A percentile compares a stretch with the other conserved stretches of the same genome.
Conservation (phyloP, 2,113 vertebrate genomes). For the human (Homo sapiens) region DNA sequence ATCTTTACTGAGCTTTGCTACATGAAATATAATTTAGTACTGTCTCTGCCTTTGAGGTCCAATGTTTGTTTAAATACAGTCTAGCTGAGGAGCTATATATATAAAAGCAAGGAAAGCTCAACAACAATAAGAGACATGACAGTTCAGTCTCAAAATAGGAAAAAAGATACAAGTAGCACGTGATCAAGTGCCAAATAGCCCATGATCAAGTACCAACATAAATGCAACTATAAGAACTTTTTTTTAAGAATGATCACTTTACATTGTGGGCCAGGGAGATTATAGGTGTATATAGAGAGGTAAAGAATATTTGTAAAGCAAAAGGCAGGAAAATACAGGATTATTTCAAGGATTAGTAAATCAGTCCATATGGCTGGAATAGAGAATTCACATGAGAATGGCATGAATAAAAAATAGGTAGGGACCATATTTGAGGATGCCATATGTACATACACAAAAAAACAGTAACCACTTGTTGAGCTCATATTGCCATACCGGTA, state of each 20-base stretch:
- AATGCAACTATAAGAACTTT: constrained; percentile 1
- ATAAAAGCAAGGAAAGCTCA: neutral
- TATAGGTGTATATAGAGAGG: neutral
- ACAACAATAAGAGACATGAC: neutral
- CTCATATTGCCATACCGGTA: neutral
- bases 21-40: constrained; percentile 31
- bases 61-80: constrained; percentile 36
- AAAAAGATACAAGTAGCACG: neutral
- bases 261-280: neutral
- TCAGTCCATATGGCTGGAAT: neutral
- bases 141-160: constrained; percentile 29
- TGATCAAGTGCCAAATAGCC: neutral
- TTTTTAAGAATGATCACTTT: neutral
- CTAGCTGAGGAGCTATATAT: neutral
- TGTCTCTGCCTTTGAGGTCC: neutral
- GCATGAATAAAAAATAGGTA: neutral
- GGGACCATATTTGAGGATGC: neutral
- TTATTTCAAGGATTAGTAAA: neutral
- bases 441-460: neutral
- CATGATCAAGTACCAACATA: neutral
- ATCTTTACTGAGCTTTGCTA: constrained; percentile 27
- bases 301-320: neutral
- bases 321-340: neutral
- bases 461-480: neutral
- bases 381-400: neutral